Conservation (phyloP, 1,140 invertebrate species). For the Uloborus diversus region DNA sequence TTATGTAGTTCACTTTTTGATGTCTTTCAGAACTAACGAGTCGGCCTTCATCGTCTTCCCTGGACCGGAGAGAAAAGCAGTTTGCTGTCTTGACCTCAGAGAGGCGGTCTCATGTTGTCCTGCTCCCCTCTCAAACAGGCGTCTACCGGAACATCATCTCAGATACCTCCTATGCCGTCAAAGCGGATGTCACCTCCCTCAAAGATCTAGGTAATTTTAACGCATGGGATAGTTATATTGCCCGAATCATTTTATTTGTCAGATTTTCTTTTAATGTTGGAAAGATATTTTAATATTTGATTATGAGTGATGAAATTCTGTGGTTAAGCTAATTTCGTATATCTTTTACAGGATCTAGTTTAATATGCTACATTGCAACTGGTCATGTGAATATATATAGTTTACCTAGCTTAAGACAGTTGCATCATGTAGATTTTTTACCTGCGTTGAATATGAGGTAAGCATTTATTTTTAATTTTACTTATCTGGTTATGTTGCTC, state of each 20-base stretch:
- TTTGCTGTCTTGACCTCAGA: constrained; percentile 94
- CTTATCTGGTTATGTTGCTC: too few species aligned
- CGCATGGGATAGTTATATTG: too few species aligned
- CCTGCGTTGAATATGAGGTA: constrained; percentile 93
- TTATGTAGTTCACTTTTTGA: background rate
- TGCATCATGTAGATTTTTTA: constrained; percentile 93
- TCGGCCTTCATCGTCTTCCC: constrained; percentile 53
- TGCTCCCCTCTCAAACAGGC: constrained; percentile 84
- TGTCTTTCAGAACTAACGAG: constrained; percentile 36
- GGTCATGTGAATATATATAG: constrained; percentile 92
- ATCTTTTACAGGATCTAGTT: constrained; percentile 84
- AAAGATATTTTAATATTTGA: background rate
- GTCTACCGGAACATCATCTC: constrained; percentile 74
- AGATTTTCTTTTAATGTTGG: too few species aligned
- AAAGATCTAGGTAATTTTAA: constrained; percentile 74
- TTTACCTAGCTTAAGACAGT: constrained; percentile 88
- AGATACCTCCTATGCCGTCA: constrained; percentile 87
- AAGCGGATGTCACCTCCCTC: constrained; percentile 90
- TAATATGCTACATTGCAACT: constrained; percentile 92
- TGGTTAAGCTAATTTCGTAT: background rate
- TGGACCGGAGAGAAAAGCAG: constrained; percentile 78
- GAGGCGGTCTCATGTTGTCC: constrained; percentile 93
- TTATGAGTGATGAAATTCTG: background rate
- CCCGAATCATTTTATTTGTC: too few species aligned
- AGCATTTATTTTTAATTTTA: constrained; percentile 45